Conservation (phyloP, 1,140 invertebrate genomes). For the Caenorhabditis brenneri region DNA sequence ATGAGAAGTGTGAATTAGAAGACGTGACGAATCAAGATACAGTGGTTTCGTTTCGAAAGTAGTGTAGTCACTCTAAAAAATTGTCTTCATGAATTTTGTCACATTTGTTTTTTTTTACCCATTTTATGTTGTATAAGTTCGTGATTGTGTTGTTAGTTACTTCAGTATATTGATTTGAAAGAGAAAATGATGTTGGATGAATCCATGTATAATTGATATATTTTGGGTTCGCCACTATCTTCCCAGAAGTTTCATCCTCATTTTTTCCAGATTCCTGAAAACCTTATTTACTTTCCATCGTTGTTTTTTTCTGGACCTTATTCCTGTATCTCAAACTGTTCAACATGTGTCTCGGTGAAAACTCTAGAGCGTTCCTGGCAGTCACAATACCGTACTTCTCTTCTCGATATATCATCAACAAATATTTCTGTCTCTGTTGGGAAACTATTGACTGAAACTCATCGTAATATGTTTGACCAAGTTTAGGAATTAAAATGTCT, state of each 20-base stretch:
- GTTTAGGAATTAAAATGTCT: conserved; percentile 15
- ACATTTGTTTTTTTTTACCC: neutral
- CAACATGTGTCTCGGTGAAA: neutral
- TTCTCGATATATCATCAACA: neutral
- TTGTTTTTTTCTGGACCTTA: neutral
- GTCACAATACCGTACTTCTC: neutral
- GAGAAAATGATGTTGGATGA: neutral
- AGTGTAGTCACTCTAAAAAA: no score
- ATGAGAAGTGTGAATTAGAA: neutral
- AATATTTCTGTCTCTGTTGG: no score
- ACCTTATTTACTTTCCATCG: neutral
- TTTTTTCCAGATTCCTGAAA: neutral
- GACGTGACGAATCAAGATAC: neutral
- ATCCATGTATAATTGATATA: neutral
- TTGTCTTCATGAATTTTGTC: no score
- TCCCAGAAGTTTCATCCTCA: neutral
- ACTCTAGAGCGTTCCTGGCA: neutral
- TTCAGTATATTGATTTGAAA: no score
- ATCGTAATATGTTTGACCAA: conserved; percentile 3
- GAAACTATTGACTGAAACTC: neutral
- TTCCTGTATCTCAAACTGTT: neutral
- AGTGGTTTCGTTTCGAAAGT: neutral
- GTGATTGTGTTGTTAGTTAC: neutral
- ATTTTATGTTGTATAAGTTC: neutral
- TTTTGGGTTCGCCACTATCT: neutral